Percentiles rank a stretch among this genome's conserved stretches.
These are phyloP conservation scores for Piprites chloris DNA, from an alignment of 2,113 vertebrate species.

Conservation along the genomic window DNA sequence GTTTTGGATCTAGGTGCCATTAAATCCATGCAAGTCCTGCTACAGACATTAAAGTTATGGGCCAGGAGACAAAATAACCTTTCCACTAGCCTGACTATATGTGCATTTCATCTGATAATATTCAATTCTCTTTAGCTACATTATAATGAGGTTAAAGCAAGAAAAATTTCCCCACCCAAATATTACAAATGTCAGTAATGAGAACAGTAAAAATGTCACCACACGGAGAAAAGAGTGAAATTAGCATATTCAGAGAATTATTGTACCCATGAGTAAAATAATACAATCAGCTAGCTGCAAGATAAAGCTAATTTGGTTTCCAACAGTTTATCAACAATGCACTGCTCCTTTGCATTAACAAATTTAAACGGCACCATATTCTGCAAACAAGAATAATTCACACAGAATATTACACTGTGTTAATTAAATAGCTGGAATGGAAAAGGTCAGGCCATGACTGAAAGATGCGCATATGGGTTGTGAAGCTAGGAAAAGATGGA, in stretches of 20 bases:
- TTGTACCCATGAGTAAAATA: slow-evolving; percentile 68
- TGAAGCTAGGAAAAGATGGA: slow-evolving; percentile 32
- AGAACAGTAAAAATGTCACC: slow-evolving; percentile 66
- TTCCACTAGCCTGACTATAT: neutral
- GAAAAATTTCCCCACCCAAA: slow-evolving; percentile 47
- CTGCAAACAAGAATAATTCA: slow-evolving; percentile 66
- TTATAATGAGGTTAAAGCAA: slow-evolving; percentile 48
- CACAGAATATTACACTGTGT: slow-evolving; percentile 43
- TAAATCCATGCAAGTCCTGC: neutral
- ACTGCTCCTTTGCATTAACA: slow-evolving; percentile 70
- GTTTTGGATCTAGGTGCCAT: neutral
- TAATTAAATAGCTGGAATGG: slow-evolving; percentile 68
- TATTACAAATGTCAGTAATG: slow-evolving; percentile 64
- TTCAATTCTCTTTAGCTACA: slow-evolving; percentile 28
- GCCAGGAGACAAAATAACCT: slow-evolving; percentile 19
- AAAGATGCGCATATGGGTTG: slow-evolving; percentile 54
- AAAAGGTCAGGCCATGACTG: slow-evolving; percentile 61
- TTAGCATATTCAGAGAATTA: slow-evolving; percentile 67
- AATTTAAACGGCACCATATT: slow-evolving; percentile 64
- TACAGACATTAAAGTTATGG: neutral
- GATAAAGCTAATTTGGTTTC: slow-evolving; percentile 76
- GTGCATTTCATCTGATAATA: slow-evolving; percentile 31
- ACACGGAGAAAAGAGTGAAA: slow-evolving; percentile 60
- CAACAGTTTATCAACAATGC: slow-evolving; percentile 75
- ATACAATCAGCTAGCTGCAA: slow-evolving; percentile 67